Percentiles rank a stretch among this genome's conserved stretches.
Evolutionary conservation across 2,888 invertebrate species (phyloP).

Genomic region (Mylabris sibirica): DNA sequence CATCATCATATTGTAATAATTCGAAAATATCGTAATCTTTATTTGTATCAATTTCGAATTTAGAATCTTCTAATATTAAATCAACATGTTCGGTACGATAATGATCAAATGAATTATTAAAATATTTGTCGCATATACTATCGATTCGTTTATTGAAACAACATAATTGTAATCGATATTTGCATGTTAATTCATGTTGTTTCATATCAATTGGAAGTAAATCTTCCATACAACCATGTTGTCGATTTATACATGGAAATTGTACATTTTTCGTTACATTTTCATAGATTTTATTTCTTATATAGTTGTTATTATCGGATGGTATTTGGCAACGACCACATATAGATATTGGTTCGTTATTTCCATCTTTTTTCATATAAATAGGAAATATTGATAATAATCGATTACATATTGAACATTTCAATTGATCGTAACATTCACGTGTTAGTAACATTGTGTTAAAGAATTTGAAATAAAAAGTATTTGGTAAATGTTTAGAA

Average conservation of each 20-base stretch:
- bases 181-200: background rate
- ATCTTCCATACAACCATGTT: background rate
- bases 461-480: no score
- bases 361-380: background rate
- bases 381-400: constrained; percentile 9
- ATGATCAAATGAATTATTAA: background rate
- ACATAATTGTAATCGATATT: background rate
- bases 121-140: background rate
- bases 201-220: background rate
- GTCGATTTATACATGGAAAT: background rate
- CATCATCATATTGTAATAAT: background rate
- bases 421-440: background rate
- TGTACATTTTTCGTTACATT: background rate
- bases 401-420: background rate
- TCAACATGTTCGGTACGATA: background rate
- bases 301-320: background rate
- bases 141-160: background rate
- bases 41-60: constrained; percentile 1
- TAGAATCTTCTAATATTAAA: background rate
- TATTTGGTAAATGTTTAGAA: no score
- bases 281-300: background rate
- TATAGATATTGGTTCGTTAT: background rate
- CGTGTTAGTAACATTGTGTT: background rate
- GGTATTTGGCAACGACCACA: constrained; percentile 11
- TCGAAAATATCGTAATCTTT: background rate